These are phyloP conservation scores for Chouioia cunea DNA, from an alignment of 2,888 invertebrate species.

Conservation along the genomic window DNA sequence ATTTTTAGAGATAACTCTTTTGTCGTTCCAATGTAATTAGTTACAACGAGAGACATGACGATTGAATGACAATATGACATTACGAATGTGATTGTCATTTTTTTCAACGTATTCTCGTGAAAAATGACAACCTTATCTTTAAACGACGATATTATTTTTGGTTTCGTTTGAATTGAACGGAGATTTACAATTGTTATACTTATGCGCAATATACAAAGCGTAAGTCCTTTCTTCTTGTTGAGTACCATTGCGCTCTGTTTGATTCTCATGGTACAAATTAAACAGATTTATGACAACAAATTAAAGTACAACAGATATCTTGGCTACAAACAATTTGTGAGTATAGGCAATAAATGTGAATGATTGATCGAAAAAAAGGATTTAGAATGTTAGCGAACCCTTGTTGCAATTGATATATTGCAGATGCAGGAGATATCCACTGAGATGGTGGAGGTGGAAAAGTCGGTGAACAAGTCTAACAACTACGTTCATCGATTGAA, in stretches of 20 bases:
- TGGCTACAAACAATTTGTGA: conserved; percentile 69
- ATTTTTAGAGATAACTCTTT: neutral
- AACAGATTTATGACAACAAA: conserved; percentile 69
- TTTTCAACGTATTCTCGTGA: conserved; percentile 20
- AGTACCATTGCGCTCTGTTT: conserved; percentile 62
- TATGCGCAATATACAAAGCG: conserved; percentile 62
- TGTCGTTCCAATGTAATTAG: neutral
- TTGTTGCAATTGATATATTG: conserved; percentile 25
- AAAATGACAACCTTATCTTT: conserved; percentile 25
- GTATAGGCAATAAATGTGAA: conserved; percentile 48
- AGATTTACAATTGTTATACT: conserved; percentile 58
- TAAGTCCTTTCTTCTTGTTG: conserved; percentile 60
- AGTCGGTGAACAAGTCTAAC: conserved; percentile 63
- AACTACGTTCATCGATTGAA: conserved; percentile 62
- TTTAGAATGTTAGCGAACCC: conserved; percentile 17
- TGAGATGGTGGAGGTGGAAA: conserved; percentile 65
- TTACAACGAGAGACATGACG: no score
- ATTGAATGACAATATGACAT: no score
- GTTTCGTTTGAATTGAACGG: conserved; percentile 12
- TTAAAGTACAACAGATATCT: conserved; percentile 68
- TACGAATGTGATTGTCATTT: neutral
- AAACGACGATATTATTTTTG: no score
- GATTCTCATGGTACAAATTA: conserved; percentile 68
- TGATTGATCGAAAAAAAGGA: conserved; percentile 12
- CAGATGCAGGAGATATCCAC: conserved; percentile 68